Evolutionary conservation across 2,797 vertebrate species (phyloP), one percentile per base, ranked within the genome.

Genomic region (Chrosomus eos): DNA sequence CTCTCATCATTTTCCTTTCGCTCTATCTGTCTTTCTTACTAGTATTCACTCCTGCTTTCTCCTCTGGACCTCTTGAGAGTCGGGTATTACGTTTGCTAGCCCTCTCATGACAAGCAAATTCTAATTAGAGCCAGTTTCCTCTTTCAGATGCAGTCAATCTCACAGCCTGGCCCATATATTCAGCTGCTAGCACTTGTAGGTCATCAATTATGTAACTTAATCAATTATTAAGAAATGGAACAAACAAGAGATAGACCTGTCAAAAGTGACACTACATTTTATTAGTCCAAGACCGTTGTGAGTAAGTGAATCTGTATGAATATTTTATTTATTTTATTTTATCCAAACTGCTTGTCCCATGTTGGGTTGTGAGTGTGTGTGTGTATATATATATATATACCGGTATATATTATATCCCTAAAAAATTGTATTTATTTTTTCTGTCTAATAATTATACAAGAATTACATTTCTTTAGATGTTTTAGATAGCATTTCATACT

Each of bases 151-250:
- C 70, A 28, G 82, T 86, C 84, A 86, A 72, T 90, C 71, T 58
- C 51, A 53, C 36, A 72, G 60, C 70, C 75, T 67, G 21, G 75
- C 74, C 75, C 80, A 76, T 92, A 89, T 87, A 60, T 83, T 86
- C 90, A 90, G 87, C 86, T 88, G 31, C 23, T 90, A 90, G 88
- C 79, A 45, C 92, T 94, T 94, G 90, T 90, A 90, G 90, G 64
- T 87, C 89, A 93, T 94, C 90, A 94, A 92, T 95, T 94, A 94
- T 93, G 93, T 90, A 94, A 85, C 80, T 68, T 86, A 83, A 93
- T 95, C 89, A 94, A 94, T 95, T 93, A 95, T 94, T 94, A 93
- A 94, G 87, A 88, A 91, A 92, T 93, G 90, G 83, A 87, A 80
- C 91, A 88, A 89, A 91, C 80, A 83, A 92, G 88, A 89, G 88